Conservation (phyloP, 2,888 invertebrate species). For the Neelides folsomi region DNA sequence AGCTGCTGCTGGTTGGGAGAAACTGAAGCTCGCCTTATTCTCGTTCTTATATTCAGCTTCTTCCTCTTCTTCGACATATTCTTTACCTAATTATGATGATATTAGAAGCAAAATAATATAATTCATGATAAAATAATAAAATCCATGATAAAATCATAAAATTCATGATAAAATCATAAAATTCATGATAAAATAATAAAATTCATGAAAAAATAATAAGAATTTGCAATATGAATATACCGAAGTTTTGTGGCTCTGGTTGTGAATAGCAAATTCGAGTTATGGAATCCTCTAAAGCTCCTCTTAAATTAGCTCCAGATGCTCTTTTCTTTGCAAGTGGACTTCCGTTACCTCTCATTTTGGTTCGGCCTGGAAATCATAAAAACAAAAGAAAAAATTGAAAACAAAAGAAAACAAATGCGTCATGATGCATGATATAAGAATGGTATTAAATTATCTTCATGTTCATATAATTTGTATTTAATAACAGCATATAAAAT, state of each 20-base stretch:
- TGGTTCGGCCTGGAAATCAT: constrained; percentile 5
- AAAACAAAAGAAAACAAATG: not conserved
- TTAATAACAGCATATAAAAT: no score
- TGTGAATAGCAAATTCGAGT: constrained; percentile 17
- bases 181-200: no score
- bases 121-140: constrained; percentile 8
- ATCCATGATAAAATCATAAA: not conserved
- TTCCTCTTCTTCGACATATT: constrained; percentile 2
- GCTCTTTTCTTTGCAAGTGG: constrained; percentile 11
- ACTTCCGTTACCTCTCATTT: constrained; percentile 4
- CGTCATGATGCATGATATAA: not conserved
- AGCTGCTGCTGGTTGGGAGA: constrained; percentile 26
- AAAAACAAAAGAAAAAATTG: not conserved
- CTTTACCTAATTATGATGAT: constrained; percentile 9
- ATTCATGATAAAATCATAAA: no score
- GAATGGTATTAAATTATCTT: no score
- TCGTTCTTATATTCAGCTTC: constrained; percentile 12
- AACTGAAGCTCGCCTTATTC: constrained; percentile 17
- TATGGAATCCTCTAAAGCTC: constrained; percentile 9
- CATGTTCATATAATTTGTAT: no score
- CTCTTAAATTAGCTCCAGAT: constrained; percentile 6
- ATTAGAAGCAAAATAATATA: not conserved
- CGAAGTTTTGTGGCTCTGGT: constrained; percentile 11
- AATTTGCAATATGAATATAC: no score
- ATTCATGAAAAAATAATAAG: no score